A percentile compares a stretch with the other conserved stretches of the same genome.
Conservation (phyloP, 1,140 invertebrate genomes). For the Sitophilus oryzae region DNA sequence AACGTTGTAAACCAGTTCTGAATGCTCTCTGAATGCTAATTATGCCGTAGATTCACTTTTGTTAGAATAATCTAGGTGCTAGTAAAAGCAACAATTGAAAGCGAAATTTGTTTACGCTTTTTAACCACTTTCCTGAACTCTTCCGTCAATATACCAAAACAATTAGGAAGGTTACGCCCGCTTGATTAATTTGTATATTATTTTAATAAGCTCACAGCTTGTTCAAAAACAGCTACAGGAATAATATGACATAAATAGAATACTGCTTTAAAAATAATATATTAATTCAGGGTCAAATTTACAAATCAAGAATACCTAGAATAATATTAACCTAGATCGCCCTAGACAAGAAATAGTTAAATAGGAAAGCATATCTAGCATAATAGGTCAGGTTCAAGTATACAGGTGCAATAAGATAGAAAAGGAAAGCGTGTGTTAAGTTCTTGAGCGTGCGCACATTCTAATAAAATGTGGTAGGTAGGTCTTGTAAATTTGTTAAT, state of each 20-base stretch:
- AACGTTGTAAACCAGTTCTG: conserved; percentile 28
- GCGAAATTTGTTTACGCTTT: conserved; percentile 22
- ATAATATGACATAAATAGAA: too few relatives aligned
- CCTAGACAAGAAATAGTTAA: conserved; percentile 28
- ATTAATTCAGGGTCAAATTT: too few relatives aligned
- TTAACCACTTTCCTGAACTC: neutral
- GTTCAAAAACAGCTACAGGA: too few relatives aligned
- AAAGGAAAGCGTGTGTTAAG: conserved; percentile 9
- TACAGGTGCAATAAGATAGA: conserved; percentile 37
- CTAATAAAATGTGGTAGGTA: neutral
- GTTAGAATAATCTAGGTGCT: conserved; percentile 19
- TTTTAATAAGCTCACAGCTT: too few relatives aligned
- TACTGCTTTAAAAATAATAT: too few relatives aligned
- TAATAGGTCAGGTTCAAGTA: conserved; percentile 44
- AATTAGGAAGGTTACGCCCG: conserved; percentile 1
- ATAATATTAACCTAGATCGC: conserved; percentile 33
- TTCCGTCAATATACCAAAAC: neutral
- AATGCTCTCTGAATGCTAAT: conserved; percentile 25
- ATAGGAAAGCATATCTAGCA: conserved; percentile 23
- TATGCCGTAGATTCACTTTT: conserved; percentile 34
- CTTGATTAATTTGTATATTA: too few relatives aligned
- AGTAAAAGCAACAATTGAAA: conserved; percentile 35
- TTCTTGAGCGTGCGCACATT: conserved; percentile 19
- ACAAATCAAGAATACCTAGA: too few relatives aligned
- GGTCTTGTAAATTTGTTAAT: neutral